A percentile compares a stretch with the other conserved stretches of the same genome.
phyloP scores from a whole-genome alignment of 1,140 invertebrate genomes.

The Agraylea sexmaculata region DNA sequence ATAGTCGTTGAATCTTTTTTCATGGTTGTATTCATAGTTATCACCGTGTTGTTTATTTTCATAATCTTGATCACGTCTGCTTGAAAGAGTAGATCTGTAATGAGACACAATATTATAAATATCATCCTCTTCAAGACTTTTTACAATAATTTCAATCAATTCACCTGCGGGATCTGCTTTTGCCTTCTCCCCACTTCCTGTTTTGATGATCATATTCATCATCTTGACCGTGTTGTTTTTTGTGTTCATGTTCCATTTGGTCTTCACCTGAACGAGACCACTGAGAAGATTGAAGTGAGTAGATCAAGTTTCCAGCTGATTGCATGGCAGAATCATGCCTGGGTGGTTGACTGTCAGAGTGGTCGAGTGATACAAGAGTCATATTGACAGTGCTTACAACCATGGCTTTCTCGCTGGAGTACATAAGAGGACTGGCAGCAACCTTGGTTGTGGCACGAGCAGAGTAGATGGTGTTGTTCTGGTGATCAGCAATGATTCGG shows the following conservation, averaged over 20 bases:
- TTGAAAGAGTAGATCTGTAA: no score
- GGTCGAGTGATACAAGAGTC: neutral
- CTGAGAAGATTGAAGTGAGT: slow-evolving; percentile 20
- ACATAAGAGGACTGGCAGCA: slow-evolving; percentile 39
- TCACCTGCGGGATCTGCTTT: neutral
- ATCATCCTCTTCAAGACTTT: no score
- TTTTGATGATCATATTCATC: slow-evolving; percentile 1
- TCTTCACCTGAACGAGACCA: neutral
- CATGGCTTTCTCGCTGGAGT: slow-evolving; percentile 10
- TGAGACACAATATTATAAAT: neutral
- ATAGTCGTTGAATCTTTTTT: neutral
- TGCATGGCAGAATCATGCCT: no score
- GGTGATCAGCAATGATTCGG: slow-evolving; percentile 40
- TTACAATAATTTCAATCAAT: neutral
- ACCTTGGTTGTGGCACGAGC: slow-evolving; percentile 46
- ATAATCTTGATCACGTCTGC: neutral
- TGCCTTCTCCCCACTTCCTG: neutral
- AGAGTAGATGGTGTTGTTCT: slow-evolving; percentile 48
- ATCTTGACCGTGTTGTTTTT: neutral
- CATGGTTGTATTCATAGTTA: neutral
- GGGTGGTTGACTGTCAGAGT: neutral
- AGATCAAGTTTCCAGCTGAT: slow-evolving; percentile 44
- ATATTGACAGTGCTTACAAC: neutral
- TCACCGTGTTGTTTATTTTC: slow-evolving; percentile 22
- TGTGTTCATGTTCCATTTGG: neutral